Base-by-base conservation (phyloP, 2,113 vertebrate genomes). In the Psittacus erithacus region DNA sequence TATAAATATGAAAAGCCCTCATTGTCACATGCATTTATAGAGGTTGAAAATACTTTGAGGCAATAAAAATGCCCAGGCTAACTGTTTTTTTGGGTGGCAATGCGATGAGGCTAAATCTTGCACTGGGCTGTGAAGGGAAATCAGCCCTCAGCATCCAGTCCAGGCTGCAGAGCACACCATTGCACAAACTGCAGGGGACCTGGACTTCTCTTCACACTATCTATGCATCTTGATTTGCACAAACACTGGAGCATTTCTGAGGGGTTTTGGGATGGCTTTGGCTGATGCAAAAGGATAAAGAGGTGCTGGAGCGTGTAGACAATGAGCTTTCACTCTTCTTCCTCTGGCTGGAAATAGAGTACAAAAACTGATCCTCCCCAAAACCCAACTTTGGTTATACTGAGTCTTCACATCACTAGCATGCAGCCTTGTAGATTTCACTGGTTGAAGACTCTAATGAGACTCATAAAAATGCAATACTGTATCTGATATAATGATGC, bases 81-180 rank as follows among this genome's bases (percentile, higher is more conserved):
- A 53, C 14, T 2, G 12, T 29, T 46, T 14, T 14, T 87, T 65
- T 4, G 5, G 16, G 11, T 52, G 29, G 4, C 33, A 81, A 28
- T 2, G 3, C 2, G 1, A 10, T 22, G 41, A 57, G 18, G 10
- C 18, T 78, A 27, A 12, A 74, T 12, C 12, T 74, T 74, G 5
- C 27, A 43, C 5, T 35, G 16, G 8, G 23, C 9, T 23, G 4
- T 1, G 2, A 10, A 2, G 4, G 2, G 16, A n/a, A 11, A 33
- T n/a, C 13, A 62, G 13, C 7, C 13, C 6, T 28, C 11, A 22
- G 5, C 28, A 17, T 41, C 6, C 15, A 55, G 6, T 22, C 47
- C 6, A 31, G 35, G 17, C 10, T 25, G 7, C 22, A 68, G 9
- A 79, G 14, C 4, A 19, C 5, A 8, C n/a, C 19, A 13, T 2